Percentiles rank a stretch among this genome's conserved stretches.
phyloP scores from a whole-genome alignment of 2,888 invertebrate genomes.

The Eledone cirrhosa region DNA sequence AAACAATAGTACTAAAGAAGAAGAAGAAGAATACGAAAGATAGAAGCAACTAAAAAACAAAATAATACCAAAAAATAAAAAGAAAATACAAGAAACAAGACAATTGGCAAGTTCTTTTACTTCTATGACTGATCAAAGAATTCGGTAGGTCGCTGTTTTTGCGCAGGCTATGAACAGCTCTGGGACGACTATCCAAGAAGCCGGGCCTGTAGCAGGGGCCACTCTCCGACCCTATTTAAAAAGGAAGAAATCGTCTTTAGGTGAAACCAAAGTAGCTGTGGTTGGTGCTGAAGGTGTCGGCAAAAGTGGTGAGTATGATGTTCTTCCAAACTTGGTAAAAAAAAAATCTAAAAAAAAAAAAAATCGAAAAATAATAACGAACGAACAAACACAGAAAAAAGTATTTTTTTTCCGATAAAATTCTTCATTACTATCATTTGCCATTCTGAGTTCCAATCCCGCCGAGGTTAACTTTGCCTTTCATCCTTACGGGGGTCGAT shows the following conservation, averaged over 20 bases:
- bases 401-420: not conserved
- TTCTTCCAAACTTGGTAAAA: not conserved
- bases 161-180: conserved; percentile 10
- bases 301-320: conserved; percentile 55
- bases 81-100: conserved; percentile 11
- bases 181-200: conserved; percentile 25
- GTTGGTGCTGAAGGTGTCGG: conserved; percentile 58
- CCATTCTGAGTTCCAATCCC: no score
- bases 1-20: no score
- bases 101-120: not conserved
- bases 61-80: not conserved
- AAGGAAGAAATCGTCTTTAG: conserved; percentile 59
- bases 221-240: conserved; percentile 53
- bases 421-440: no score
- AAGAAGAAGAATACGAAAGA: not conserved
- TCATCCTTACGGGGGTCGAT: no score
- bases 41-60: not conserved
- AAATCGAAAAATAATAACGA: not conserved
- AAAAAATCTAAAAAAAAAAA: not conserved
- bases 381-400: not conserved
- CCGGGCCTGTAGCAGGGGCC: conserved; percentile 38
- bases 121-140: not conserved
- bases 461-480: no score
- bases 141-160: not conserved
- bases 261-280: conserved; percentile 59